Percentiles rank a stretch among this genome's conserved stretches.
Evolutionary conservation across 2,113 vertebrate species (phyloP).

Genomic region (Cathartes aura): DNA sequence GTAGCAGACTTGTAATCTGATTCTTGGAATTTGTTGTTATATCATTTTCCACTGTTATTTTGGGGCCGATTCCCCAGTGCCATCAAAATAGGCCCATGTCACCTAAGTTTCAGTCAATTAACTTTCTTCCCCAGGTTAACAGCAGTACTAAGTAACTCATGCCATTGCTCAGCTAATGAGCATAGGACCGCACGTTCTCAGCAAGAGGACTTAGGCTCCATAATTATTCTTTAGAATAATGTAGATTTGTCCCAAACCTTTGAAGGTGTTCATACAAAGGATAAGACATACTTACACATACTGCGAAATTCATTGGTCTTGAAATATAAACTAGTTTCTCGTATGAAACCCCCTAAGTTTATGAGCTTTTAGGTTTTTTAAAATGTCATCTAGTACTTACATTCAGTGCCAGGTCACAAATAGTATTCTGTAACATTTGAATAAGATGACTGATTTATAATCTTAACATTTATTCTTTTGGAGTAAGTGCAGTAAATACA

Average conservation of each 20-base stretch:
- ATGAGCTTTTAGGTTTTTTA: background rate
- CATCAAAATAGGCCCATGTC: background rate
- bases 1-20: background rate
- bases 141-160: background rate
- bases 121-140: background rate
- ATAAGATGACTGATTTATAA: background rate
- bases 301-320: background rate
- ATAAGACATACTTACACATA: background rate
- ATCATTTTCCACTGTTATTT: background rate
- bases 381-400: background rate
- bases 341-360: background rate
- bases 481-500: background rate
- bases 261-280: background rate
- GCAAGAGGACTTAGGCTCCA: background rate
- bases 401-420: background rate
- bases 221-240: background rate
- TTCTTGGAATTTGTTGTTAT: background rate
- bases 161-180: background rate
- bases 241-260: background rate
- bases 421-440: background rate
- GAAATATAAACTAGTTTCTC: background rate
- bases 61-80: background rate
- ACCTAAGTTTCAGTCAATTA: background rate
- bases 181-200: rapidly evolving
- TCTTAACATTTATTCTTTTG: background rate